Base-by-base conservation (phyloP, 2,797 vertebrate species). In the Lepilemur ruficaudatus region DNA sequence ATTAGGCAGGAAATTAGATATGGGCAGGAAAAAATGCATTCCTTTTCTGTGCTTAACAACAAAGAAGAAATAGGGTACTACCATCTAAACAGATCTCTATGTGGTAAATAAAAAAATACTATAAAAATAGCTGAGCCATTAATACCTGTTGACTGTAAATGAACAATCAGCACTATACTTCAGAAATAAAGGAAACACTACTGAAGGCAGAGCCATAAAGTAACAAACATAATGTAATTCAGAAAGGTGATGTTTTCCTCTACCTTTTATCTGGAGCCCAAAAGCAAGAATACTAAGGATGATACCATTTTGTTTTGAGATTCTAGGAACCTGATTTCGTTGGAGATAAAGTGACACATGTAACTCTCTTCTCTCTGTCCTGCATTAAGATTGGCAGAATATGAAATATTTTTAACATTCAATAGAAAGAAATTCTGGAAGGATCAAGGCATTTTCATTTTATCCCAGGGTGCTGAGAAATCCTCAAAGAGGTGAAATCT, bases 11-110 rank as follows among this genome's bases (percentile, higher is more conserved):
- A 46, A 70, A 57, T 59, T 80, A 85, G 52, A 59, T 25, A 46
- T 13, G 18, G 38, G 17, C 6, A 86, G 67, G 23, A 59, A 76
- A 57, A 59, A 92, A 85, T 35, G 25, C 12, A 50, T 38, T 73
- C 67, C n/a, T 75, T 94, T 78, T 81, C 23, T 72, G n/a, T 91
- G 48, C 55, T 93, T 91, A 87, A 52, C 32, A 59, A 41, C 91
- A 70, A 78, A 89, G 43, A 89, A 57, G 30, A 76, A 84, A 57
- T 46, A 55, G 13, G 25, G 22, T 84, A 59, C 20, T 43, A 55
- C 20, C 41, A 93, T 89, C 65, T 89, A 55, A 84, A 84, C 43
- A 80, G 84, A 89, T 25, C 32, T 80, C 13, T 89, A 38, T 46
- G 23, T 72, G 30, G 65, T 63, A 59, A 80, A 70, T 59, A 63